A percentile compares a stretch with the other conserved stretches of the same genome.
Evolutionary conservation across 2,113 vertebrate genomes (phyloP).

Genomic region (Dromas ardeola): DNA sequence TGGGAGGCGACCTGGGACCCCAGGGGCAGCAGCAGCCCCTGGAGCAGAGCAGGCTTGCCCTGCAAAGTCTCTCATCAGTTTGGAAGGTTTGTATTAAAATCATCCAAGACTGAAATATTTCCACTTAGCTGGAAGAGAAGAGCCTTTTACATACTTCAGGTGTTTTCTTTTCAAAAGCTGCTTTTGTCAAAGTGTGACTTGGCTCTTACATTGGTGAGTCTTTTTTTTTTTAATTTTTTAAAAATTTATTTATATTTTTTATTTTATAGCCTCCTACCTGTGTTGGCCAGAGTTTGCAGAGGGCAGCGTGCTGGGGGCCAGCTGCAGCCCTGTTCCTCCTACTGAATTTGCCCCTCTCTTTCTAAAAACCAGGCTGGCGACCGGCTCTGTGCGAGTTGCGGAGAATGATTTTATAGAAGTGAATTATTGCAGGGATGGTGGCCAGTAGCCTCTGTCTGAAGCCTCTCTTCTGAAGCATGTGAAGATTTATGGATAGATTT

Average conservation of each 20-base stretch:
- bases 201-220: neutral
- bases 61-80: neutral
- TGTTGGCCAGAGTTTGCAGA: neutral
- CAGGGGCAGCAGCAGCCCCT: neutral
- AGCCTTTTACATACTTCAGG: neutral
- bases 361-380: neutral
- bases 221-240: neutral
- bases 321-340: neutral
- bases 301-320: accelerated
- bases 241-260: neutral
- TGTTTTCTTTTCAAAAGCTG: neutral
- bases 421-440: conserved; percentile 17
- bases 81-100: neutral
- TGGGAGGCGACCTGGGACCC: neutral
- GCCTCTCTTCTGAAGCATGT: neutral
- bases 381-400: neutral
- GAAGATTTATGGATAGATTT: conserved; percentile 35
- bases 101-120: neutral
- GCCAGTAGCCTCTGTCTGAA: neutral
- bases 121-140: neutral
- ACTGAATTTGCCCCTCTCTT: accelerated
- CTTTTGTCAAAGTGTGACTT: neutral
- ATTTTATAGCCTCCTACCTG: neutral
- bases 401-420: neutral
- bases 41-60: neutral